phyloP scores from a whole-genome alignment of 2,888 invertebrate genomes.

The Heliconius ethilla region DNA sequence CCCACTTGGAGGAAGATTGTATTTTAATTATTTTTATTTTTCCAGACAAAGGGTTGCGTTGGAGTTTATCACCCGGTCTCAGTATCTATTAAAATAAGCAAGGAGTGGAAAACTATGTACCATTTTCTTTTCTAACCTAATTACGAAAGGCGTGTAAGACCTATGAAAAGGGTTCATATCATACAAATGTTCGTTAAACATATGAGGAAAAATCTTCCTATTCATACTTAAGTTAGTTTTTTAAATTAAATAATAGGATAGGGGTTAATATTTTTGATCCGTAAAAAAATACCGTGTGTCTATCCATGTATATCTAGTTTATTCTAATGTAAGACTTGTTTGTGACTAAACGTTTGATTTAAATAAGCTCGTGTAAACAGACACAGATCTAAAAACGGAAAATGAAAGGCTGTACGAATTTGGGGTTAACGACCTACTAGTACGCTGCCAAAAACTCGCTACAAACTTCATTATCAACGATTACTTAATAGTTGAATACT shows the following conservation, averaged over 20 bases:
- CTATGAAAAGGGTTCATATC: background rate
- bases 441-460: conserved; percentile 44
- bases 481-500: conserved; percentile 45
- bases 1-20: no score
- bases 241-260: background rate
- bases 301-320: conserved; percentile 24
- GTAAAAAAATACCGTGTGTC: background rate
- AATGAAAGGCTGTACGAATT: conserved; percentile 46
- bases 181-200: background rate
- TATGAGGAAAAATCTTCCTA: background rate
- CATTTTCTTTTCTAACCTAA: background rate
- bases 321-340: conserved; percentile 36
- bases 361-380: conserved; percentile 35
- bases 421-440: conserved; percentile 44
- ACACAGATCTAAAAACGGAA: conserved; percentile 44
- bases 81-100: background rate
- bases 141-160: background rate
- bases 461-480: conserved; percentile 42
- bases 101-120: background rate
- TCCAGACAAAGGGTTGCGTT: background rate
- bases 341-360: conserved; percentile 37
- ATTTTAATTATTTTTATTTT: background rate
- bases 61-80: background rate
- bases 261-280: background rate
- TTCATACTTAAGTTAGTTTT: background rate